These are phyloP conservation scores for Cataglyphis hispanica DNA, from an alignment of 1,140 invertebrate genomes.

Conservation along the genomic window DNA sequence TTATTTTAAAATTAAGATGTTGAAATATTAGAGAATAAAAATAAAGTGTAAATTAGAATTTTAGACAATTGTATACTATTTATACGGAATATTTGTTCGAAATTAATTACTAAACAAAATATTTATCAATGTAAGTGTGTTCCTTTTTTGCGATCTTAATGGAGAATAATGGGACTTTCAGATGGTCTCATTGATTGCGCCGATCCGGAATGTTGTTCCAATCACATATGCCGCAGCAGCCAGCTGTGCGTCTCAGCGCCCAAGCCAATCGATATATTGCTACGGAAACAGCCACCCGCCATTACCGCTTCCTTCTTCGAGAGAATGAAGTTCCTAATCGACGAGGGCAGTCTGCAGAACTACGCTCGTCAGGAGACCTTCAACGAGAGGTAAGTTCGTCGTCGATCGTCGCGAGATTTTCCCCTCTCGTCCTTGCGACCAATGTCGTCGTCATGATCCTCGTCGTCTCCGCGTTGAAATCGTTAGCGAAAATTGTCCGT, in stretches of 20 bases:
- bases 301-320: conserved; percentile 99
- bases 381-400: conserved; percentile 96
- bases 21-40: background rate
- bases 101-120: background rate
- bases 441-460: conserved; percentile 51
- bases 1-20: background rate
- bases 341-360: conserved; percentile 98
- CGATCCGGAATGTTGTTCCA: conserved; percentile 98
- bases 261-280: conserved; percentile 97
- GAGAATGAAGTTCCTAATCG: conserved; percentile 98
- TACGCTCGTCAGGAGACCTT: conserved; percentile 97
- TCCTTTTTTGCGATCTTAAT: conserved; percentile 10
- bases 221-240: conserved; percentile 92
- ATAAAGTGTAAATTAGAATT: background rate
- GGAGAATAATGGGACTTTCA: conserved; percentile 83
- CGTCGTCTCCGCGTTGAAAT: conserved; percentile 36
- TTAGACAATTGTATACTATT: background rate
- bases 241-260: conserved; percentile 96
- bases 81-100: background rate
- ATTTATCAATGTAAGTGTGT: background rate
- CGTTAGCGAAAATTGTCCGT: conserved; percentile 79
- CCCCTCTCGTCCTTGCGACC: conserved; percentile 55
- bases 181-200: conserved; percentile 98
- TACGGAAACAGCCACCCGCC: conserved; percentile 97
- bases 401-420: conserved; percentile 43